Conservation (phyloP, 2,113 vertebrate genomes). For the Chrysochloris asiatica region DNA sequence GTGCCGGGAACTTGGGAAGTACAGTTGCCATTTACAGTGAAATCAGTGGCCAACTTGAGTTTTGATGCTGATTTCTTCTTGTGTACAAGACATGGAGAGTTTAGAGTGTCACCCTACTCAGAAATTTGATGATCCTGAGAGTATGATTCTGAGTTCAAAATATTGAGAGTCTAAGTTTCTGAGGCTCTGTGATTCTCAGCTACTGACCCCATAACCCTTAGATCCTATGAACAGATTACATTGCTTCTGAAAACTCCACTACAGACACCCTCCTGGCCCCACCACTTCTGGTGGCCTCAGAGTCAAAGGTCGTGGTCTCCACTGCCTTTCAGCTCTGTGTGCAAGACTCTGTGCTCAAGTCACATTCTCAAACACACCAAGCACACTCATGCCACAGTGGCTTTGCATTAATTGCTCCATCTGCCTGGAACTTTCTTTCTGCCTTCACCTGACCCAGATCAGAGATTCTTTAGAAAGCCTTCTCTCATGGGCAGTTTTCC, state of each 20-base stretch:
- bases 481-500: neutral
- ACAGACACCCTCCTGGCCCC: no score
- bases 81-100: neutral
- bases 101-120: neutral
- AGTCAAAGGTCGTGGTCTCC: neutral
- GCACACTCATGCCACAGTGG: neutral
- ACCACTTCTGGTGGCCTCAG: neutral
- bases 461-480: neutral
- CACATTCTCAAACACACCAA: neutral
- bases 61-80: slow-evolving; percentile 4
- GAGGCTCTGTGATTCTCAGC: neutral
- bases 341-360: neutral
- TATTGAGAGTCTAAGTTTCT: neutral
- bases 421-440: neutral
- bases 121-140: neutral
- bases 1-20: neutral
- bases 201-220: neutral
- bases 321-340: neutral
- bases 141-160: neutral
- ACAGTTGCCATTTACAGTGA: neutral
- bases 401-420: neutral
- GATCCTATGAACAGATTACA: neutral
- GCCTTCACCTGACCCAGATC: neutral
- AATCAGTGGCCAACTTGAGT: neutral
- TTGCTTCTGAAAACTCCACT: neutral